These are phyloP conservation scores for Yponomeuta cagnagella DNA, from an alignment of 2,888 invertebrate genomes.

Conservation along the genomic window DNA sequence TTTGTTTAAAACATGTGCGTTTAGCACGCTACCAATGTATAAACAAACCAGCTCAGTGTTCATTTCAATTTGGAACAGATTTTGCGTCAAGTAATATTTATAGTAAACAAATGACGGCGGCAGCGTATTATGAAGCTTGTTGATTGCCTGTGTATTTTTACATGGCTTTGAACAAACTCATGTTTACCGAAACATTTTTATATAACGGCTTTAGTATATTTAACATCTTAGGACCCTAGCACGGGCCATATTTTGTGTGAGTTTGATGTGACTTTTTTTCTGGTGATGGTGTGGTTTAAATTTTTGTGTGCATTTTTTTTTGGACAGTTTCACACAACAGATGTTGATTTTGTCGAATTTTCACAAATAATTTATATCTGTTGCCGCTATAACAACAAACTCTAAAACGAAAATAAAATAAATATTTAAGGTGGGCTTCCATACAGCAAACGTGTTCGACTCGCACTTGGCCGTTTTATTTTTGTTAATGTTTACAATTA, in stretches of 20 bases:
- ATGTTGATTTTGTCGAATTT: background rate
- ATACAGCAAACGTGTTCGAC: too few species aligned
- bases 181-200: background rate
- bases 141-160: background rate
- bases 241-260: constrained; percentile 19
- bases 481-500: too few species aligned
- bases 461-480: too few species aligned
- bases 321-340: constrained; percentile 8
- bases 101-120: background rate
- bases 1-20: background rate
- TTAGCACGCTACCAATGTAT: background rate
- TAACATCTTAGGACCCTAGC: constrained; percentile 16
- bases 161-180: background rate
- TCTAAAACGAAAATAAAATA: too few species aligned
- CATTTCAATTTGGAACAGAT: constrained; percentile 5
- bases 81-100: background rate
- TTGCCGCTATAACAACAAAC: too few species aligned
- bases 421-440: too few species aligned
- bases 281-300: constrained; percentile 26
- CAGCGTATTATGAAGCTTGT: background rate
- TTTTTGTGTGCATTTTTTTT: constrained; percentile 14
- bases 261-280: constrained; percentile 12
- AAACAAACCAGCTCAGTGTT: background rate
- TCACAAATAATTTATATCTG: too few species aligned
- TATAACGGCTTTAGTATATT: background rate